Conservation (phyloP, 2,797 vertebrate genomes). For the Apogon talboti region DNA sequence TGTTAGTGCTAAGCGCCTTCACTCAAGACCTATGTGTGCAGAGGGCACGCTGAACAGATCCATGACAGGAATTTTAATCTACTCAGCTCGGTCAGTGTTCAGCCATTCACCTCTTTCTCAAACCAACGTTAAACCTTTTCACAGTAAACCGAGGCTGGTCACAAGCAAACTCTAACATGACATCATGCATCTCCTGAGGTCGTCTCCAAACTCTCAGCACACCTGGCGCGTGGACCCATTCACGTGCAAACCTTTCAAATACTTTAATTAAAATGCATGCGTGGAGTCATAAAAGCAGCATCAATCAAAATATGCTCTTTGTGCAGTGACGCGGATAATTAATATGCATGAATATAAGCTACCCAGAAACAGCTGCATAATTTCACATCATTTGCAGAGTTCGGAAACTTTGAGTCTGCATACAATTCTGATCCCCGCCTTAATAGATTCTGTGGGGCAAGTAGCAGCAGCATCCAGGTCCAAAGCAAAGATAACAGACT, state of each 20-base stretch:
- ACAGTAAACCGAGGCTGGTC: constrained; percentile 78
- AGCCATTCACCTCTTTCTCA: constrained; percentile 75
- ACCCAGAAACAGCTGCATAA: not conserved
- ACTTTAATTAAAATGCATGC: not conserved
- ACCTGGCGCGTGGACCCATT: constrained; percentile 45
- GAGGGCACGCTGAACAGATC: constrained; percentile 74
- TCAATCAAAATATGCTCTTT: not conserved
- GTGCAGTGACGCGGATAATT: constrained; percentile 10
- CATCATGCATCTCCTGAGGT: constrained; percentile 62
- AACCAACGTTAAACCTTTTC: constrained; percentile 80
- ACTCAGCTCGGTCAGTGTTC: constrained; percentile 68
- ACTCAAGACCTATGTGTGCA: constrained; percentile 51
- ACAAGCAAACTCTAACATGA: constrained; percentile 82
- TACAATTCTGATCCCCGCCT: constrained; percentile 35
- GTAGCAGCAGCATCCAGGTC: constrained; percentile 43
- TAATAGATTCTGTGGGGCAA: constrained; percentile 48
- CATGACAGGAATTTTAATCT: constrained; percentile 85
- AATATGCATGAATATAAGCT: not conserved
- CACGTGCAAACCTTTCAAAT: constrained; percentile 2
- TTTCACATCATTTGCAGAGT: constrained; percentile 12
- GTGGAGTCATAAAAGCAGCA: constrained; percentile 3
- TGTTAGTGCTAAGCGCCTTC: constrained; percentile 57
- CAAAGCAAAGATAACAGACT: constrained; percentile 11
- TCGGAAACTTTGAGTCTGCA: constrained; percentile 17
- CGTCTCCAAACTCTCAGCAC: constrained; percentile 5